phyloP scores from a whole-genome alignment of 2,113 vertebrate species.

The Gadus chalcogrammus region DNA sequence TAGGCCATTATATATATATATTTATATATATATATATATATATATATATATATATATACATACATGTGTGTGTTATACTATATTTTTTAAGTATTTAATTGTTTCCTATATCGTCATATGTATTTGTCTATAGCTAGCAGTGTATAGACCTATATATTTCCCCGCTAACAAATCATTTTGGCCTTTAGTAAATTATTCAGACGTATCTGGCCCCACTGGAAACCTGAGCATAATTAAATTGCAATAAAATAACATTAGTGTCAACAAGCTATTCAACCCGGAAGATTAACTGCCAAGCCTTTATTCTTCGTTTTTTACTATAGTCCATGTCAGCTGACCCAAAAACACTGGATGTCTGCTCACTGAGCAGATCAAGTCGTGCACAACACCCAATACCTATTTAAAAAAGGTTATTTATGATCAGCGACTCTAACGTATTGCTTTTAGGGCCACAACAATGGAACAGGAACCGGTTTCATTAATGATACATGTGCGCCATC shows the following conservation, averaged over 20 bases:
- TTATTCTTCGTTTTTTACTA: constrained; percentile 6
- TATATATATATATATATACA: background rate
- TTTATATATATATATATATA: background rate
- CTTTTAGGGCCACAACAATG: background rate
- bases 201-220: constrained; percentile 66
- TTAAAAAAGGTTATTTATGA: background rate
- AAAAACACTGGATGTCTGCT: constrained; percentile 6
- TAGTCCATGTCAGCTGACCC: constrained; percentile 15
- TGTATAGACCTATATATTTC: constrained; percentile 56
- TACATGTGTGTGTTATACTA: background rate
- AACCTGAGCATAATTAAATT: constrained; percentile 82
- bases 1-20: background rate
- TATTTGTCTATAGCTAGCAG: background rate
- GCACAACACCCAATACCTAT: background rate
- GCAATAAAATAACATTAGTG: constrained; percentile 81
- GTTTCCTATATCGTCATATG: too few species aligned
- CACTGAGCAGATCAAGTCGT: background rate
- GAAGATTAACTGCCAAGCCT: constrained; percentile 54
- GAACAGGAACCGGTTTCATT: constrained; percentile 8
- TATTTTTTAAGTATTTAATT: background rate
- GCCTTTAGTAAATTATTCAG: constrained; percentile 72
- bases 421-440: background rate
- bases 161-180: constrained; percentile 72
- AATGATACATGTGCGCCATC: constrained; percentile 50
- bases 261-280: constrained; percentile 71